Percentiles rank a stretch among this genome's conserved stretches.
Conservation (phyloP, 2,797 vertebrate species). For the Ctenopoma multispine region DNA sequence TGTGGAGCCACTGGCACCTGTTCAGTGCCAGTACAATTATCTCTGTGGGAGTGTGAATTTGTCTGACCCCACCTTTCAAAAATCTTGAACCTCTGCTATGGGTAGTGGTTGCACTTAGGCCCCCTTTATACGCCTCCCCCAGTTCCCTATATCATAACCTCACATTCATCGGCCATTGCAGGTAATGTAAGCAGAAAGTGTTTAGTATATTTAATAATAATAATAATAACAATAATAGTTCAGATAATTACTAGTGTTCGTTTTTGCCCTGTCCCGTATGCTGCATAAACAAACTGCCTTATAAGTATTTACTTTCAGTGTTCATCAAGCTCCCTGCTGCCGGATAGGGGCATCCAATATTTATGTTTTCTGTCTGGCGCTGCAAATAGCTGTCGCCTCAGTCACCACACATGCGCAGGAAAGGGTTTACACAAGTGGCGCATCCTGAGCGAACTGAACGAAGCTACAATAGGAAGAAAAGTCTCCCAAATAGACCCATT, state of each 20-base stretch:
- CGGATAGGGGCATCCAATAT: conserved; percentile 72
- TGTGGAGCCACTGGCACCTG: conserved; percentile 7
- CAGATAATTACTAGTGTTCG: neutral
- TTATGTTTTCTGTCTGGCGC: conserved; percentile 76
- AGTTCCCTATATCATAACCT: neutral
- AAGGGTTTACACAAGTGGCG: conserved; percentile 51
- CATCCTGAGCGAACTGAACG: conserved; percentile 43
- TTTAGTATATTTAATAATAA: neutral
- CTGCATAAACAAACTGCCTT: neutral
- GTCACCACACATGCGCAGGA: conserved; percentile 63
- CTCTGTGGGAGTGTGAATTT: neutral
- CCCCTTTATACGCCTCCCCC: neutral
- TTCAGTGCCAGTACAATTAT: neutral
- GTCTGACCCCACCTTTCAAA: conserved; percentile 7
- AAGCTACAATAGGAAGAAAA: conserved; percentile 53
- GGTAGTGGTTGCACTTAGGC: neutral
- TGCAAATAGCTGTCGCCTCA: conserved; percentile 74
- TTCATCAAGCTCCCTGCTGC: conserved; percentile 47
- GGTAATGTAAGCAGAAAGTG: neutral
- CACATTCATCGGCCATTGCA: neutral
- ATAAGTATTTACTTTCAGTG: conserved; percentile 40
- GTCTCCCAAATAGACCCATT: conserved; percentile 59
- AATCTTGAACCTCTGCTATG: neutral
- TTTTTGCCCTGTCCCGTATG: neutral
- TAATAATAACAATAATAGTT: neutral